These are phyloP conservation scores for Lepidurus couesii DNA, from an alignment of 1,140 invertebrate genomes.

Conservation along the genomic window DNA sequence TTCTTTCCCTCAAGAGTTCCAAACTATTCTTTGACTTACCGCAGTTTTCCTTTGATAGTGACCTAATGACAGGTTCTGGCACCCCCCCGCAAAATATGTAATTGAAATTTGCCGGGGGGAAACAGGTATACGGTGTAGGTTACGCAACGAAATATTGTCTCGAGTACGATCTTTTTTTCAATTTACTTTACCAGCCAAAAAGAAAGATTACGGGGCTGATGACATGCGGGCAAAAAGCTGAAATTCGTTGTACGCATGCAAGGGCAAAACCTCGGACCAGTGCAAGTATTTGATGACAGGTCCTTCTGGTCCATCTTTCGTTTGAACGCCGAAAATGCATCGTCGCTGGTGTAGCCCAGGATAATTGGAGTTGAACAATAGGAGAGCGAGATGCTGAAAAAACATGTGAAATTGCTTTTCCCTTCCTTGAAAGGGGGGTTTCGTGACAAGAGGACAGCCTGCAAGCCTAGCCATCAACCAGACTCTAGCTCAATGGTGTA, in stretches of 20 bases:
- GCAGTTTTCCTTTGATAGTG: background rate
- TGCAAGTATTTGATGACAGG: background rate
- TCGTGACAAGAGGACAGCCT: slow-evolving; percentile 20
- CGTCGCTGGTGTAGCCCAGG: background rate
- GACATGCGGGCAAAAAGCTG: background rate
- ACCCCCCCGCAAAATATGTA: background rate
- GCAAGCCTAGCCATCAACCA: slow-evolving; percentile 9
- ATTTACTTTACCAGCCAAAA: background rate
- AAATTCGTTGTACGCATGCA: background rate
- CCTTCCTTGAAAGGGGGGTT: background rate
- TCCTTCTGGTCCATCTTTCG: background rate
- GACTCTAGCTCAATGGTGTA: background rate
- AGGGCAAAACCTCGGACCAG: background rate
- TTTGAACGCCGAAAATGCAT: background rate
- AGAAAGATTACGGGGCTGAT: background rate
- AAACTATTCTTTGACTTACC: background rate
- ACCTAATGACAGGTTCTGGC: background rate
- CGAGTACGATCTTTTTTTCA: background rate
- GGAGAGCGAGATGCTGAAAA: background rate
- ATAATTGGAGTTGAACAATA: slow-evolving; percentile 12
- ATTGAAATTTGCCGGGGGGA: background rate
- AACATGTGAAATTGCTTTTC: background rate
- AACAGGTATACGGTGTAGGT: background rate
- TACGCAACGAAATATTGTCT: background rate
- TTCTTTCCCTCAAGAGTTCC: background rate